Conservation (phyloP, 1,140 invertebrate genomes). For the Drosophila teissieri region DNA sequence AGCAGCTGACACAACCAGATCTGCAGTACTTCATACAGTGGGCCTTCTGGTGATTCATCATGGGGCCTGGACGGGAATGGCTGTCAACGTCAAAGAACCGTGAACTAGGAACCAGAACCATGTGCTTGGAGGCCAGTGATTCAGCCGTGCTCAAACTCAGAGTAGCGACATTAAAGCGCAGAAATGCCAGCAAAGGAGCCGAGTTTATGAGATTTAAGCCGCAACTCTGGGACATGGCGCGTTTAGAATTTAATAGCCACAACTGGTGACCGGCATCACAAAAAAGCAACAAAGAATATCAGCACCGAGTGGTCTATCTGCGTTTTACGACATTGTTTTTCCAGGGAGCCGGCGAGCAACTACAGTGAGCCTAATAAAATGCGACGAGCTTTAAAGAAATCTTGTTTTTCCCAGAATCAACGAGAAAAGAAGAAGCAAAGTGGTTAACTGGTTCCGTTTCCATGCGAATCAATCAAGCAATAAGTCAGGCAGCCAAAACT, state of each 20-base stretch:
- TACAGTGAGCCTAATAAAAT: constrained; percentile 64
- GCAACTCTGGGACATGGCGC: constrained; percentile 57
- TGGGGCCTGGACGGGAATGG: constrained; percentile 22
- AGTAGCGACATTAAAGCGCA: constrained; percentile 44
- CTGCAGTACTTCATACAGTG: constrained; percentile 1
- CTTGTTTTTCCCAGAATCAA: constrained; percentile 38
- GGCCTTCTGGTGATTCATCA: constrained; percentile 40
- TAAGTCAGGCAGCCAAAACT: constrained; percentile 44
- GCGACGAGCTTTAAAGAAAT: constrained; percentile 53
- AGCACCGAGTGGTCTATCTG: constrained; percentile 28
- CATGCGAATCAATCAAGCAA: constrained; percentile 65
- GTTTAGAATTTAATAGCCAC: constrained; percentile 63
- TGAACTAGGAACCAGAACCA: constrained; percentile 11
- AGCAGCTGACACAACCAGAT: constrained; percentile 59
- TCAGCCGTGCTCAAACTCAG: constrained; percentile 33
- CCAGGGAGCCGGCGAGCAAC: constrained; percentile 24
- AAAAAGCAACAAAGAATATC: background rate
- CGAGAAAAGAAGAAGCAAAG: constrained; percentile 7
- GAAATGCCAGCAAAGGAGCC: constrained; percentile 37
- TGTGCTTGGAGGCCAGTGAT: constrained; percentile 4
- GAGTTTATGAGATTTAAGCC: constrained; percentile 75
- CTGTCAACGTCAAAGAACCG: constrained; percentile 23
- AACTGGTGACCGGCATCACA: constrained; percentile 17
- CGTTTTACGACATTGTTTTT: constrained; percentile 69
- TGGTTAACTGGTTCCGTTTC: constrained; percentile 16